Base-by-base conservation (phyloP, 2,888 invertebrate genomes). In the Busseola fusca region DNA sequence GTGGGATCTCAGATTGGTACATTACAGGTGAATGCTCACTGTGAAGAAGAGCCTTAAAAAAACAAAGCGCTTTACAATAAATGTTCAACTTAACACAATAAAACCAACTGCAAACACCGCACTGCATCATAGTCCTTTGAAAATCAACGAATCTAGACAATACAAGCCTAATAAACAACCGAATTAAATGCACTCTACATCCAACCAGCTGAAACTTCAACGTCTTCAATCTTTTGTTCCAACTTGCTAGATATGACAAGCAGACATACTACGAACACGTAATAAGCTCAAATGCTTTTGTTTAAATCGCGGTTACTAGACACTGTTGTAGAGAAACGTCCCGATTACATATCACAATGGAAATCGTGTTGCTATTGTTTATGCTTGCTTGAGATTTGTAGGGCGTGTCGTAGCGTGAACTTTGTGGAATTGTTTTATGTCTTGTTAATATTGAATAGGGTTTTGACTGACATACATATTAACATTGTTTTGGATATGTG, bases 221-320 rank as follows among this genome's bases (percentile, higher is more conserved):
- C 74, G 75, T 82, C 84, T 82, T 81, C 77, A 69, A 77, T 64
- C 78, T 78, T 82, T 84, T 85, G 81, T 85, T 70, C 75, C 65
- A 71, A 85, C 72, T 80, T 72, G 74, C 84, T 45, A 71, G 78
- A 74, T 80, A 81, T 82, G 85, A 82, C 78, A 84, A 84, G 59
- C 65, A 72, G 82, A 78, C 80, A 71, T 83, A 66, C 79, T 78
- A 65, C 52, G 72, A 86, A 88, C 87, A 87, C 79, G 87, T 89
- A 87, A 88, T 90, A 89, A 89, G 88, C 87, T 87, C 82, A 85
- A 88, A 87, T 85, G 86, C 86, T 87, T 90, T 91, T 92, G 91
- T 91, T 88, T 87, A 88, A 88, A 87, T 87, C 78, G 86, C 71
- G 84, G 86, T 85, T 87, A 84, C 79, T 73, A 76, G 67, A 76